phyloP scores from a whole-genome alignment of 2,113 vertebrate genomes.

The Petromus typicus region DNA sequence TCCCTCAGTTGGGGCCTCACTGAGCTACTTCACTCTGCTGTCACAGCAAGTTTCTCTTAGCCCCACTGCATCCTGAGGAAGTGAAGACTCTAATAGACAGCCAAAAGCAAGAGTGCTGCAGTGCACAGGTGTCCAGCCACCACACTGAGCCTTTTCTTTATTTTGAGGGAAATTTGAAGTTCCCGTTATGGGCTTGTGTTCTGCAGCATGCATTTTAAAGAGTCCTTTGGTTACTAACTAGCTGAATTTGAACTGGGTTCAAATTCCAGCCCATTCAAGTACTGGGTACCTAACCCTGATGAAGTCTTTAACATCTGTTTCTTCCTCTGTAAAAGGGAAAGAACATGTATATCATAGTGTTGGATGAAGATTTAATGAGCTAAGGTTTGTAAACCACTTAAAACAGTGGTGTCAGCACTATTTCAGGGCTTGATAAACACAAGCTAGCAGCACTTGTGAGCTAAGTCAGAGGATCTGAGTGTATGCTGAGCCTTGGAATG shows the following conservation, averaged over 20 bases:
- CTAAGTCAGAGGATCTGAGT: background rate
- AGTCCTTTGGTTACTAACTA: background rate
- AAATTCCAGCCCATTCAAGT: background rate
- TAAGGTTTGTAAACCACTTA: background rate
- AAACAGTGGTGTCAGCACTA: background rate
- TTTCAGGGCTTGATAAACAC: background rate
- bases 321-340: background rate
- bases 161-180: conserved; percentile 18
- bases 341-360: background rate
- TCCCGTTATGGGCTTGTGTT: background rate
- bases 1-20: background rate
- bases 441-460: background rate
- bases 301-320: background rate
- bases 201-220: background rate
- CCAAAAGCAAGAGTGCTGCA: background rate
- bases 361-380: background rate
- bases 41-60: no score
- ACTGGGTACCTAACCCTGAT: background rate
- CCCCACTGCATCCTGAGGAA: background rate
- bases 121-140: background rate
- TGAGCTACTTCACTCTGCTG: background rate
- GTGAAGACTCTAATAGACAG: background rate
- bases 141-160: background rate
- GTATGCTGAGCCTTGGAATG: background rate
- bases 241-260: background rate